Percentiles rank a stretch among this genome's conserved stretches.
Conservation (phyloP, 37 sponge, comb jelly and placozoan species). For the Geodia barretti region DNA sequence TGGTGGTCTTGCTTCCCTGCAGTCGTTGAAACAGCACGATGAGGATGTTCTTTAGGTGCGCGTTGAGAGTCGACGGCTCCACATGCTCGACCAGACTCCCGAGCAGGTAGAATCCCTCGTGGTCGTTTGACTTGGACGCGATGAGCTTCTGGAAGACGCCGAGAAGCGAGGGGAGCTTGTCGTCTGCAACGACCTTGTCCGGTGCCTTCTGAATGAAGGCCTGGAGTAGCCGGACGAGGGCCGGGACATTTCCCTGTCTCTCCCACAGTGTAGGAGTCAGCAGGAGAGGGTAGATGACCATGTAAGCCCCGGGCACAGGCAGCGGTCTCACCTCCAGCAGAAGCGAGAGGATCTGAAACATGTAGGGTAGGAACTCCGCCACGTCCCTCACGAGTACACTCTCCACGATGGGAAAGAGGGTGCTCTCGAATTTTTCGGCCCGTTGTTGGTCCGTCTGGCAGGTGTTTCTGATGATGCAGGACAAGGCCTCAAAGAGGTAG, state of each 20-base stretch:
- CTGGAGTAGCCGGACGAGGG: conserved; percentile 92
- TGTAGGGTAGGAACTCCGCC: conserved; percentile 94
- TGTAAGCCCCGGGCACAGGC: conserved; percentile 88
- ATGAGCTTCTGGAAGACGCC: conserved; percentile 98
- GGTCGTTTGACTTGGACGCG: conserved; percentile 95
- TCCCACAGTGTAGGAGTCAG: conserved; percentile 97
- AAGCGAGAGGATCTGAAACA: conserved; percentile 95
- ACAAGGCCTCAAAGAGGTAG: conserved; percentile 97
- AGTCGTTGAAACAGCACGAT: conserved; percentile 90
- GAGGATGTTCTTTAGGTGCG: conserved; percentile 82
- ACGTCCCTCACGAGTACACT: conserved; percentile 85
- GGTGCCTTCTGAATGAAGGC: conserved; percentile 85
- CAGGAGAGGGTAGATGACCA: conserved; percentile 87
- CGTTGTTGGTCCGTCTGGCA: conserved; percentile 49
- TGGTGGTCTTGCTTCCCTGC: conserved; percentile 92
- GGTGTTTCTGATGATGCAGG: conserved; percentile 78
- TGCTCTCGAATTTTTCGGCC: conserved; percentile 68
- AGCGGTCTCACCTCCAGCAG: conserved; percentile 88
- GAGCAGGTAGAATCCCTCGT: conserved; percentile 95
- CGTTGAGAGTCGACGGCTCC: conserved; percentile 36
- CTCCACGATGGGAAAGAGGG: conserved; percentile 90
- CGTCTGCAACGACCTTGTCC: conserved; percentile 35
- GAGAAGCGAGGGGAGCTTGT: conserved; percentile 55
- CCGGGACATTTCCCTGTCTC: conserved; percentile 90
- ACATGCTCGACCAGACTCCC: conserved; percentile 80